A percentile compares a stretch with the other conserved stretches of the same genome.
Evolutionary conservation across 2,888 invertebrate species (phyloP).

Genomic region (Melanchra persicariae): DNA sequence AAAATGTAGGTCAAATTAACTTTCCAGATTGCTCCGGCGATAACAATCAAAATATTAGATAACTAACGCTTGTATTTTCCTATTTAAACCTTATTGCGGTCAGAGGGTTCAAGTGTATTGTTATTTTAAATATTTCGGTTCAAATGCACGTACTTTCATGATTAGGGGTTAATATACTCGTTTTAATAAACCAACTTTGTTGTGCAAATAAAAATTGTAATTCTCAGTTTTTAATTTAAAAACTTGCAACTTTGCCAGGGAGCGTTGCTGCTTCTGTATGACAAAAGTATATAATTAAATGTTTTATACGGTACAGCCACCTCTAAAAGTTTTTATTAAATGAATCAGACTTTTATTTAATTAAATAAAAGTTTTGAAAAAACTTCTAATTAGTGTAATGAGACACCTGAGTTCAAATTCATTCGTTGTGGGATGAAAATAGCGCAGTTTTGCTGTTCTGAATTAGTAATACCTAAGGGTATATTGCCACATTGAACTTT

Average conservation of each 20-base stretch:
- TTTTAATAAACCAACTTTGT: conserved; percentile 14
- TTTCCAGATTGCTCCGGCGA: neutral
- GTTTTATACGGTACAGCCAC: neutral
- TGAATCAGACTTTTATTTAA: neutral
- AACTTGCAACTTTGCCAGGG: neutral
- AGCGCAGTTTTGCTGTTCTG: neutral
- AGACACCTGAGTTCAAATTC: conserved; percentile 41
- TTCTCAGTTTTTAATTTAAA: neutral
- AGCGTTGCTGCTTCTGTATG: neutral
- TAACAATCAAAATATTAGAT: conserved; percentile 26
- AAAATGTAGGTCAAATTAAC: conserved; percentile 13
- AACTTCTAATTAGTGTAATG: conserved; percentile 35
- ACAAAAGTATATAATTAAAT: conserved; percentile 18
- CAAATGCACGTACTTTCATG: neutral
- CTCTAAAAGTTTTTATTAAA: conserved; percentile 1
- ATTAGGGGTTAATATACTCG: neutral
- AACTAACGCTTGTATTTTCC: conserved; percentile 6
- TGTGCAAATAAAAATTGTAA: neutral
- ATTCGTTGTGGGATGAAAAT: conserved; percentile 4
- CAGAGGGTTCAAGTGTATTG: conserved; percentile 1
- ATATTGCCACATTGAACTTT: too few species aligned
- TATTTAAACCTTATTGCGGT: conserved; percentile 12
- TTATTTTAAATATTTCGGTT: conserved; percentile 26
- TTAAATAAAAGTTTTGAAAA: conserved; percentile 13
- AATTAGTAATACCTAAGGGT: neutral